A percentile compares a stretch with the other conserved stretches of the same genome.
Conservation (phyloP, 2,113 vertebrate genomes). For the Procapra przewalskii region DNA sequence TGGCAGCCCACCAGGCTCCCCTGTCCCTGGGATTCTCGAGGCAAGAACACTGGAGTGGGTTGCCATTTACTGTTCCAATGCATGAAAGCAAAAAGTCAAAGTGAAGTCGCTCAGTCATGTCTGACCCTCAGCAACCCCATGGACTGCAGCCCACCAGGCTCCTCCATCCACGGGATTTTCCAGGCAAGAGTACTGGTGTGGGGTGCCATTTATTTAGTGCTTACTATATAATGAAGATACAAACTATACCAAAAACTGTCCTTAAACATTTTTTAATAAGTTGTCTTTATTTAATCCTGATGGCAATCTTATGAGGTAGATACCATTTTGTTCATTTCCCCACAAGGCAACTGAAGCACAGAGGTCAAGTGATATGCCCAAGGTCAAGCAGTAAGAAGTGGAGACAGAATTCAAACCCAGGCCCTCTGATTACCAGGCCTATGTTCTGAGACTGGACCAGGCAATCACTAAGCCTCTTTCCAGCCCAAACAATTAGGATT, state of each 20-base stretch:
- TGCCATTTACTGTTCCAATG: no score
- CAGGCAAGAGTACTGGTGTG: no score
- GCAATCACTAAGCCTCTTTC: neutral
- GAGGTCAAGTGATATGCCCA: neutral
- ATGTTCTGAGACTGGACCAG: neutral
- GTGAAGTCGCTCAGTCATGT: no score
- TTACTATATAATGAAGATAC: neutral
- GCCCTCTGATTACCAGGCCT: neutral
- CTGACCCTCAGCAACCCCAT: no score
- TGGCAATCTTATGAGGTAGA: neutral
- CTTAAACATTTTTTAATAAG: neutral
- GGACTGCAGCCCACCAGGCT: no score
- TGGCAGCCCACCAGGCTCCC: no score
- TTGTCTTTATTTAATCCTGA: conserved; percentile 4
- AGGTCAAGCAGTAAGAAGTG: neutral
- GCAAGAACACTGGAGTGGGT: no score
- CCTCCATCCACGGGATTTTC: no score
- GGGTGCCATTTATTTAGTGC: neutral
- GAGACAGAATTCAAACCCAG: neutral
- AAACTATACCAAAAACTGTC: neutral
- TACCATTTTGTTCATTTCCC: neutral
- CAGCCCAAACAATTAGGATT: neutral
- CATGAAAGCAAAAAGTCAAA: no score
- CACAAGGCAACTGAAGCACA: neutral
- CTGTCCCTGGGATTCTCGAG: no score